phyloP scores from a whole-genome alignment of 2,797 vertebrate genomes.

The Botia kubotai region DNA sequence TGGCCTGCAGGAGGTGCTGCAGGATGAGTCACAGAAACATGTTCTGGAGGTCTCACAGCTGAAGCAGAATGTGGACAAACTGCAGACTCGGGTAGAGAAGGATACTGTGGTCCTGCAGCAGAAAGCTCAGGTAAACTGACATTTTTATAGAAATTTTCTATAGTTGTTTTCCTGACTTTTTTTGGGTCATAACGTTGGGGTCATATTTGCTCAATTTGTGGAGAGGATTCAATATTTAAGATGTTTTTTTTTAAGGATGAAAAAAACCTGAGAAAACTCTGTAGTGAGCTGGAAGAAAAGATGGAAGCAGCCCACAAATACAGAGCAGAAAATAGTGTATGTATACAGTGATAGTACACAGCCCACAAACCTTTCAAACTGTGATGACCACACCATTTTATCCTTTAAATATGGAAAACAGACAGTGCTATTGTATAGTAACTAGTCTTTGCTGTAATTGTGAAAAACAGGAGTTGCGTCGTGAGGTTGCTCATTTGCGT shows the following conservation, averaged over 20 bases:
- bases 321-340: slow-evolving; percentile 74
- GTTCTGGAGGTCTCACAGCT: slow-evolving; percentile 69
- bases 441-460: slow-evolving; percentile 7
- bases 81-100: slow-evolving; percentile 74
- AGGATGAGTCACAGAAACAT: slow-evolving; percentile 67
- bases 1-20: slow-evolving; percentile 78
- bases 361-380: neutral
- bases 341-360: slow-evolving; percentile 9
- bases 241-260: slow-evolving; percentile 69
- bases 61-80: slow-evolving; percentile 72
- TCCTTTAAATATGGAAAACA: no score
- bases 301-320: slow-evolving; percentile 70
- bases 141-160: no score
- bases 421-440: neutral
- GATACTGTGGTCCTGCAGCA: slow-evolving; percentile 79
- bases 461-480: slow-evolving; percentile 72
- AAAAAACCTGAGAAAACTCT: slow-evolving; percentile 69
- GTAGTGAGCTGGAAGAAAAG: slow-evolving; percentile 70
- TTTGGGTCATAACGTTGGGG: neutral
- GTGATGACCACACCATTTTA: neutral
- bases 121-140: slow-evolving; percentile 81
- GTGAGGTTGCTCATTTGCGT: slow-evolving; percentile 69
- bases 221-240: neutral
- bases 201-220: neutral
- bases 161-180: neutral